These are phyloP conservation scores for Epirrhoe tristata DNA, from an alignment of 2,888 invertebrate species.

Conservation along the genomic window DNA sequence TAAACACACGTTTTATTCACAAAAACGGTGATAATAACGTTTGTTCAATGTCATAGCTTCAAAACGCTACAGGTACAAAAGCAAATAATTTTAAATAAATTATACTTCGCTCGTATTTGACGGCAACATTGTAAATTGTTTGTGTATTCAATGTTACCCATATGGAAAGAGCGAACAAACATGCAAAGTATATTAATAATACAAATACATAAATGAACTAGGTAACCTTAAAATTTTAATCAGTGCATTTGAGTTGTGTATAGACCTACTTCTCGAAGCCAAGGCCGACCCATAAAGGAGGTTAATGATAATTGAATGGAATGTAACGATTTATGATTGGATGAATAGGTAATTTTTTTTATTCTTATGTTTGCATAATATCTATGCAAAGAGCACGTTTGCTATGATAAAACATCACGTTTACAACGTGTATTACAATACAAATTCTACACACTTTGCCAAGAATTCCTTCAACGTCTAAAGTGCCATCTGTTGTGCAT, in stretches of 20 bases:
- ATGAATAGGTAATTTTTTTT: neutral
- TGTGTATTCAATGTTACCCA: constrained; percentile 2
- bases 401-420: neutral
- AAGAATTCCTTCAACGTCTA: neutral
- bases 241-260: neutral
- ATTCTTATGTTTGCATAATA: neutral
- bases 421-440: neutral
- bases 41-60: neutral
- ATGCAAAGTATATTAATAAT: neutral
- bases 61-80: constrained; percentile 1
- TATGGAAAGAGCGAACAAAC: neutral
- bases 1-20: neutral
- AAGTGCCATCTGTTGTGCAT: constrained; percentile 32
- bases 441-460: neutral
- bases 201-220: neutral
- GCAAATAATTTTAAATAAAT: constrained; percentile 1
- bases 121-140: constrained; percentile 6
- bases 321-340: neutral
- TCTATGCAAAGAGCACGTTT: neutral
- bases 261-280: neutral
- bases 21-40: neutral
- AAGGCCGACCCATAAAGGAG: neutral
- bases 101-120: constrained; percentile 7
- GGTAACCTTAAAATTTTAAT: neutral
- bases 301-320: neutral